Evolutionary conservation across 2,888 invertebrate genomes (phyloP).

Genomic region (Melieria omissa): DNA sequence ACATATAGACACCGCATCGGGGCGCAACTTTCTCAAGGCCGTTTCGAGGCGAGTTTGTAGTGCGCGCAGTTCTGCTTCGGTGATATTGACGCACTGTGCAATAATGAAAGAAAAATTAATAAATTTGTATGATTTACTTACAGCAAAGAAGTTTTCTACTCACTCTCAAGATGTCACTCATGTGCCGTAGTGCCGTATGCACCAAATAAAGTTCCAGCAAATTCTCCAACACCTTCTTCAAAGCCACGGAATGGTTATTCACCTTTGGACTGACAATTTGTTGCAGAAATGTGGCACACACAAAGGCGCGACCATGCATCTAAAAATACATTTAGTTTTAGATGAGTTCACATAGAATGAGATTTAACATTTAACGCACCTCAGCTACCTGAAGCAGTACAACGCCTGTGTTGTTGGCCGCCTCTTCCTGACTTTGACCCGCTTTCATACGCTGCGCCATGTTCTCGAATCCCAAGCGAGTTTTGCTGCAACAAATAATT

Average conservation of each 20-base stretch:
- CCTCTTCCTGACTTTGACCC: slow-evolving; percentile 79
- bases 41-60: slow-evolving; percentile 79
- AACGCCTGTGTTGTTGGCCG: slow-evolving; percentile 88
- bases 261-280: slow-evolving; percentile 69
- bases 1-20: slow-evolving; percentile 89
- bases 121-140: not conserved
- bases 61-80: slow-evolving; percentile 56
- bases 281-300: slow-evolving; percentile 78
- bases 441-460: slow-evolving; percentile 74
- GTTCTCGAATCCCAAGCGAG: slow-evolving; percentile 74
- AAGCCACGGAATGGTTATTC: slow-evolving; percentile 69
- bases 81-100: slow-evolving; percentile 54
- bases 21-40: slow-evolving; percentile 78
- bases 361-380: slow-evolving; percentile 65
- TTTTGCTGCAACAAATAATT: slow-evolving; percentile 70
- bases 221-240: slow-evolving; percentile 73
- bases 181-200: slow-evolving; percentile 75
- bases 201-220: slow-evolving; percentile 81
- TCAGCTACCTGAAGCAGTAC: slow-evolving; percentile 86
- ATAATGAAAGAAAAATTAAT: not conserved
- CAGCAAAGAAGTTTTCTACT: slow-evolving; percentile 47
- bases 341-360: not conserved
- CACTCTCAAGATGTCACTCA: slow-evolving; percentile 82
- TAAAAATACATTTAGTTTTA: slow-evolving; percentile 56
- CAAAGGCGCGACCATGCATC: slow-evolving; percentile 83